Percentiles rank a stretch among this genome's conserved stretches.
Evolutionary conservation across 1,140 invertebrate species (phyloP).

Genomic region (Caenorhabditis remanei): DNA sequence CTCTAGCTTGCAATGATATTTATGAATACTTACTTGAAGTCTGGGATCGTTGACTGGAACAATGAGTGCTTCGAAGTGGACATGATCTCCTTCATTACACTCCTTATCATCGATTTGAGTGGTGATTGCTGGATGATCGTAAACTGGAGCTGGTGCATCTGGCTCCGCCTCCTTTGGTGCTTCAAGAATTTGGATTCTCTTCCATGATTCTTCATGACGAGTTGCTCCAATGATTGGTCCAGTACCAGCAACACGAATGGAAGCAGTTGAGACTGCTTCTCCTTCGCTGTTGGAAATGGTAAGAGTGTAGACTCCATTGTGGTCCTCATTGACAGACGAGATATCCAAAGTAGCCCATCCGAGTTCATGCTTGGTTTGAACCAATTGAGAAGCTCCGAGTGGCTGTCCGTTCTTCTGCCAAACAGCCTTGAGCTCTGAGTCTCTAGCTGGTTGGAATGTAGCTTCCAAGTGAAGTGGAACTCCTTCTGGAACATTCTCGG

Average conservation of each 20-base stretch:
- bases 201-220: constrained; percentile 75
- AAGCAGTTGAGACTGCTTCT: constrained; percentile 82
- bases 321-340: constrained; percentile 73
- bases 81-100: constrained; percentile 74
- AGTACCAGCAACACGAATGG: constrained; percentile 84
- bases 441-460: constrained; percentile 93
- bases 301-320: constrained; percentile 76
- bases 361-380: constrained; percentile 72
- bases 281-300: constrained; percentile 78
- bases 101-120: constrained; percentile 74
- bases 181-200: constrained; percentile 74
- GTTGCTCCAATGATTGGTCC: constrained; percentile 75
- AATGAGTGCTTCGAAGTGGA: constrained; percentile 72
- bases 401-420: constrained; percentile 68
- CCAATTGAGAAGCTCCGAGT: constrained; percentile 72
- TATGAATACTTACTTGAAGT: constrained; percentile 81
- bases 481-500: constrained; percentile 82
- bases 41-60: constrained; percentile 93
- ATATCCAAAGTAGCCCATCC: constrained; percentile 77
- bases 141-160: constrained; percentile 72
- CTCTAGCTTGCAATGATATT: not conserved
- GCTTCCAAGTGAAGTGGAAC: constrained; percentile 94
- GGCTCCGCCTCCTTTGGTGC: constrained; percentile 71
- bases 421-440: constrained; percentile 92
- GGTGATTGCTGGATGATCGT: constrained; percentile 71